phyloP scores from a whole-genome alignment of 2,888 invertebrate species.

The Endotricha flammealis region DNA sequence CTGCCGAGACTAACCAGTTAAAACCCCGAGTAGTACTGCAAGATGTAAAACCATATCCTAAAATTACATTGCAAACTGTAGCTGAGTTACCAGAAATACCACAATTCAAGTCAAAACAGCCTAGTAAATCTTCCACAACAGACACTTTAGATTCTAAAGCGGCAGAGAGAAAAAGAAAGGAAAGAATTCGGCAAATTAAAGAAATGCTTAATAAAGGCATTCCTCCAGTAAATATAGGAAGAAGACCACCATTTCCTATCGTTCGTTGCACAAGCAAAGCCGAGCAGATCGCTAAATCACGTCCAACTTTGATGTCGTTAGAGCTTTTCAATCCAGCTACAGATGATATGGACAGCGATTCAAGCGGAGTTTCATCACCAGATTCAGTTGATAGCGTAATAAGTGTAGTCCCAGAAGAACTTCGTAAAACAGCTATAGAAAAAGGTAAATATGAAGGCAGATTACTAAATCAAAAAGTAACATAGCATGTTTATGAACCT shows the following conservation, averaged over 20 bases:
- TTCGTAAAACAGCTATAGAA: slow-evolving; percentile 61
- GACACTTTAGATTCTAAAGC: slow-evolving; percentile 62
- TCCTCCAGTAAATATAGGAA: slow-evolving; percentile 74
- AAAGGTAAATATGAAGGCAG: too few relatives aligned
- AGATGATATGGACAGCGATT: slow-evolving; percentile 93
- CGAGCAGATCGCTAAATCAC: slow-evolving; percentile 80
- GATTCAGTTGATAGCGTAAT: slow-evolving; percentile 93
- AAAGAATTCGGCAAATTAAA: slow-evolving; percentile 83
- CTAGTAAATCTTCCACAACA: slow-evolving; percentile 44
- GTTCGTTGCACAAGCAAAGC: slow-evolving; percentile 81
- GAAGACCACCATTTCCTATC: slow-evolving; percentile 81
- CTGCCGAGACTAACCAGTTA: slow-evolving; percentile 62
- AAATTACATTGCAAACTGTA: slow-evolving; percentile 80
- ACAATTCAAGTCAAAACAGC: slow-evolving; percentile 66
- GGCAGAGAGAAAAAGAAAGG: slow-evolving; percentile 78
- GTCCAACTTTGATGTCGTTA: slow-evolving; percentile 86
- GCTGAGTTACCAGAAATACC: slow-evolving; percentile 81
- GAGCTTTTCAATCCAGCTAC: slow-evolving; percentile 94
- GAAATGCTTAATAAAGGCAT: slow-evolving; percentile 84
- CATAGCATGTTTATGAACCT: background rate
- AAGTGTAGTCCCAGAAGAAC: slow-evolving; percentile 83
- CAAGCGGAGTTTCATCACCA: slow-evolving; percentile 91
- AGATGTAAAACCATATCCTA: slow-evolving; percentile 72
- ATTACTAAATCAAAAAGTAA: too few relatives aligned
- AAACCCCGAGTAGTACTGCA: slow-evolving; percentile 64